Evolutionary conservation across 2,888 invertebrate genomes (phyloP).

Genomic region (Trissolcus japonicus): DNA sequence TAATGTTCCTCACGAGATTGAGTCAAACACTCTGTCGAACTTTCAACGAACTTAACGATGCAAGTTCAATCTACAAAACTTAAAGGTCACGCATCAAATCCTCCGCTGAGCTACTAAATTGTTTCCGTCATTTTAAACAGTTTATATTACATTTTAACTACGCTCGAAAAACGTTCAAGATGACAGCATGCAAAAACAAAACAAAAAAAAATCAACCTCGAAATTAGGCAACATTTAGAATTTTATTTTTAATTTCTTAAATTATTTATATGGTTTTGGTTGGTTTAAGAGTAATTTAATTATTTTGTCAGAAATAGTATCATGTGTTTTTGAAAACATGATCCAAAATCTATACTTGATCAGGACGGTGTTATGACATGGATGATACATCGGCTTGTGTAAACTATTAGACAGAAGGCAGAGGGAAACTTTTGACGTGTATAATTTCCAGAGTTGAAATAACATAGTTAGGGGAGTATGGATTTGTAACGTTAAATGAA

Average conservation of each 20-base stretch:
- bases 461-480: slow-evolving; percentile 8
- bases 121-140: slow-evolving; percentile 17
- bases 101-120: slow-evolving; percentile 19
- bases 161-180: no score
- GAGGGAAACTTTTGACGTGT: slow-evolving; percentile 19
- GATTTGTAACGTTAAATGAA: slow-evolving; percentile 19
- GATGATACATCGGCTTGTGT: slow-evolving; percentile 3
- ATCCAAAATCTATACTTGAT: neutral
- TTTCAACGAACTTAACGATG: slow-evolving; percentile 45
- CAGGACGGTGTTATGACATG: neutral
- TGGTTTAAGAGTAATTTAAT: neutral
- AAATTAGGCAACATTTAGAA: no score
- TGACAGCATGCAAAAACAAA: no score
- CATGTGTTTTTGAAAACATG: neutral
- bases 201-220: no score
- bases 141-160: no score
- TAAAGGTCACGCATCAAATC: slow-evolving; percentile 39
- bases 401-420: neutral
- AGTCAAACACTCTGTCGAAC: slow-evolving; percentile 38
- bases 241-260: no score
- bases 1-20: slow-evolving; percentile 38
- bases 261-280: no score
- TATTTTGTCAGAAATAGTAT: neutral
- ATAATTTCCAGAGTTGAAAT: slow-evolving; percentile 17
- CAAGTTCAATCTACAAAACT: slow-evolving; percentile 48